These are phyloP conservation scores for Collichthys lucidus DNA, from an alignment of 2,113 vertebrate species.

Conservation along the genomic window DNA sequence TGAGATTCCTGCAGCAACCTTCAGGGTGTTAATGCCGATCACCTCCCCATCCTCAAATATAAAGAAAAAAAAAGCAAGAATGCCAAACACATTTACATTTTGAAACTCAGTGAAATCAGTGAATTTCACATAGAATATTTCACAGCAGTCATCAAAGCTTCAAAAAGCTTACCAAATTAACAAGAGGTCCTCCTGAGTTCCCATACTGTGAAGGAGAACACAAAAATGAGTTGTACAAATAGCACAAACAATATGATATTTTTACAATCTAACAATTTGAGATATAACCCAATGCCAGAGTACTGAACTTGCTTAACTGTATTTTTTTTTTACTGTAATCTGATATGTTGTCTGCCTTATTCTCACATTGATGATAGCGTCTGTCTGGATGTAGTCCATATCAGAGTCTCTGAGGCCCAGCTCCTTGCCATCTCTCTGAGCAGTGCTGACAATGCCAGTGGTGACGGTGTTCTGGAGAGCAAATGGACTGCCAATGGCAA, in stretches of 20 bases:
- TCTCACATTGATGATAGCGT: slow-evolving; percentile 96
- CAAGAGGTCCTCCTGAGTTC: slow-evolving; percentile 95
- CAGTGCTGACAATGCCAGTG: slow-evolving; percentile 93
- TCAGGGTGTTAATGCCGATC: slow-evolving; percentile 96
- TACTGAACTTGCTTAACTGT: neutral
- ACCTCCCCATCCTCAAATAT: slow-evolving; percentile 91
- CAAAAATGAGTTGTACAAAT: slow-evolving; percentile 6
- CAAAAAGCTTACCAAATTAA: slow-evolving; percentile 89
- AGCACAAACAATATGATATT: neutral
- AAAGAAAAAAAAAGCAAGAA: neutral
- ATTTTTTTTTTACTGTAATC: neutral
- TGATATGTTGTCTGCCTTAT: neutral
- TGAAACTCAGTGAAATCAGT: too few species aligned
- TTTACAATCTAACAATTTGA: neutral
- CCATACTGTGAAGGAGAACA: slow-evolving; percentile 87
- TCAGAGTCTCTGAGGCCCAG: slow-evolving; percentile 92
- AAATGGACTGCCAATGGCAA: slow-evolving; percentile 94
- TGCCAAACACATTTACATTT: neutral
- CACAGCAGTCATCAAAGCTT: neutral
- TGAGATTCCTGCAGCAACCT: slow-evolving; percentile 95
- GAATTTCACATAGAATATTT: neutral
- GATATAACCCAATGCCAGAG: neutral
- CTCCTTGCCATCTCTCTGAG: slow-evolving; percentile 92
- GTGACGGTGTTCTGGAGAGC: slow-evolving; percentile 96
- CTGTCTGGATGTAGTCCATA: slow-evolving; percentile 96